phyloP scores from a whole-genome alignment of 2,797 vertebrate species.

The Trachurus trachurus region DNA sequence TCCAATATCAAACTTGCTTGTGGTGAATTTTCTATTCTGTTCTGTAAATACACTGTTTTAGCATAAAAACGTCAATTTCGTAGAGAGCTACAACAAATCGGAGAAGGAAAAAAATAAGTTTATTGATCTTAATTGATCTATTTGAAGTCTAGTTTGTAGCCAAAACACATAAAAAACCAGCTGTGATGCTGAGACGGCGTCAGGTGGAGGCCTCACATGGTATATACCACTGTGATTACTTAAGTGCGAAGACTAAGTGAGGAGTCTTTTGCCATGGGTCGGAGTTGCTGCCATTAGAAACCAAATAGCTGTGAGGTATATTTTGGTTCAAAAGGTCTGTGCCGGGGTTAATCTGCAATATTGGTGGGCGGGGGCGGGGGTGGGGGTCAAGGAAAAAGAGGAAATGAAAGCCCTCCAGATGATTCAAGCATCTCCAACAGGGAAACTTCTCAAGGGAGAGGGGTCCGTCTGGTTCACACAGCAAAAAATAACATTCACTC shows the following conservation, averaged over 20 bases:
- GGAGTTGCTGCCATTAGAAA: constrained; percentile 4
- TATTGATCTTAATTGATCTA: background rate
- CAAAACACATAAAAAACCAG: too few relatives aligned
- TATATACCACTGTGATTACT: background rate
- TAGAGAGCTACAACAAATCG: background rate
- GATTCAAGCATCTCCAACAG: constrained; percentile 40
- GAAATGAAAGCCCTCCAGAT: constrained; percentile 62
- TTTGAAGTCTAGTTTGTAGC: background rate
- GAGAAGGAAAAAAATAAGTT: background rate
- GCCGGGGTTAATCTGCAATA: constrained; percentile 46
- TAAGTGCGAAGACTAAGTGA: background rate
- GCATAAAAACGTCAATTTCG: background rate
- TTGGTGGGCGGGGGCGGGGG: background rate
- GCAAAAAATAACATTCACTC: constrained; percentile 49
- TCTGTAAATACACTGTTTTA: too few relatives aligned
- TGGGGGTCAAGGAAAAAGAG: constrained; percentile 36
- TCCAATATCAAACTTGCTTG: background rate
- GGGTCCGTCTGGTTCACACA: constrained; percentile 24
- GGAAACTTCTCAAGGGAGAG: constrained; percentile 31
- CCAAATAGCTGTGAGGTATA: constrained; percentile 26
- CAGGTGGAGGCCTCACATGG: too few relatives aligned
- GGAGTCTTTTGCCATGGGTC: background rate
- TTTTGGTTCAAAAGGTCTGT: constrained; percentile 29
- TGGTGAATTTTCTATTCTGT: background rate
- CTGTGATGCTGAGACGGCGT: background rate